phyloP scores from a whole-genome alignment of 2,113 vertebrate species.

The Myiopsitta monachus region DNA sequence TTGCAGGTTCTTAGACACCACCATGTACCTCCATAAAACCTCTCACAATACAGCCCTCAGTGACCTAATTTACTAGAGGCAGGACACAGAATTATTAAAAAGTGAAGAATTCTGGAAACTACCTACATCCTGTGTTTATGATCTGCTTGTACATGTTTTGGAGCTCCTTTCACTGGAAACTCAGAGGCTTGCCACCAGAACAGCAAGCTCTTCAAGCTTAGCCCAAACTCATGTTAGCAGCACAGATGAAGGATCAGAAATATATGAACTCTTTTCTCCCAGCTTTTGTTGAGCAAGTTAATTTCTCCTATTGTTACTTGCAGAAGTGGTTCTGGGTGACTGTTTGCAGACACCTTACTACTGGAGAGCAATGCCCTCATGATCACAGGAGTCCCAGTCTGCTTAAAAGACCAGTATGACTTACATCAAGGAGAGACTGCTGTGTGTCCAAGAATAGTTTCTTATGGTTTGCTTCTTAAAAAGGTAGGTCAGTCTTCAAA shows the following conservation, averaged over 20 bases:
- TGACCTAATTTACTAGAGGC: not conserved
- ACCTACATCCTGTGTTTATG: not conserved
- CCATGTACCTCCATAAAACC: not conserved
- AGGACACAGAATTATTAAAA: not conserved
- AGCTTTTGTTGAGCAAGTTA: not conserved
- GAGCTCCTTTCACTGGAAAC: constrained; percentile 1
- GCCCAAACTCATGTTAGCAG: not conserved
- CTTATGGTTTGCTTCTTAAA: not conserved
- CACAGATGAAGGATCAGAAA: not conserved
- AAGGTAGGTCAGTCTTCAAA: not conserved
- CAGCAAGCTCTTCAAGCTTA: not conserved
- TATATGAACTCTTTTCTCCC: not conserved
- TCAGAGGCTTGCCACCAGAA: not conserved
- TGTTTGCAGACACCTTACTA: not conserved
- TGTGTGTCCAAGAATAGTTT: not conserved
- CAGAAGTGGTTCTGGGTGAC: not conserved
- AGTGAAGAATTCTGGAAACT: not conserved
- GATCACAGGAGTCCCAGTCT: not conserved
- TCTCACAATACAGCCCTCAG: not conserved
- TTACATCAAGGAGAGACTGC: not conserved
- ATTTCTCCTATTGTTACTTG: not conserved
- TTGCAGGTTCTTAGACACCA: not conserved
- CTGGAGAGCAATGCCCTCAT: not conserved
- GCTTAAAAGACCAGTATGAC: not conserved
- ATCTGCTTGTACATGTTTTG: not conserved